These are phyloP conservation scores for Lacanobia oleracea DNA, from an alignment of 2,888 invertebrate genomes.

Conservation along the genomic window DNA sequence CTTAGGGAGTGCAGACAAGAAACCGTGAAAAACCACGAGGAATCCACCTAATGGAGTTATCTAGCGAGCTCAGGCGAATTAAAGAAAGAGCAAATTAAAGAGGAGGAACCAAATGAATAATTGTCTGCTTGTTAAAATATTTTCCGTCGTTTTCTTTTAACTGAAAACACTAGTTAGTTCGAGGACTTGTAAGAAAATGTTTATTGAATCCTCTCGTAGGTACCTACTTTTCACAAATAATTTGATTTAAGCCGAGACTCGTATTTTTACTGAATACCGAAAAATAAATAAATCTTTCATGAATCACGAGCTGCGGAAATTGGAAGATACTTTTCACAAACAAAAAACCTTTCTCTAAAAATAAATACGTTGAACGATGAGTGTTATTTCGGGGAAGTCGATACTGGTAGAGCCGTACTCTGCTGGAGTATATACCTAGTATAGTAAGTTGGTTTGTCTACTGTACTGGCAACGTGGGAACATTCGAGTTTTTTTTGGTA, in stretches of 20 bases:
- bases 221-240: slow-evolving; percentile 4
- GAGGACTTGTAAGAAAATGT: slow-evolving; percentile 17
- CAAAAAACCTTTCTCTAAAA: slow-evolving; percentile 33
- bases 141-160: slow-evolving; percentile 52
- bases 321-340: slow-evolving; percentile 30
- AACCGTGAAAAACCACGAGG: slow-evolving; percentile 74
- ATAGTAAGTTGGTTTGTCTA: slow-evolving; percentile 19
- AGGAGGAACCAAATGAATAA: slow-evolving; percentile 60
- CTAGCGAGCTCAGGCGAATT: slow-evolving; percentile 69
- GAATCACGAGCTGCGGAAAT: slow-evolving; percentile 35
- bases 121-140: slow-evolving; percentile 58
- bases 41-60: slow-evolving; percentile 75
- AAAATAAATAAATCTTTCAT: slow-evolving; percentile 31
- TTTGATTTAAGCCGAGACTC: neutral
- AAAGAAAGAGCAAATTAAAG: slow-evolving; percentile 70
- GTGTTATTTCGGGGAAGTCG: slow-evolving; percentile 47
- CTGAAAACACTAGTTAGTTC: slow-evolving; percentile 34
- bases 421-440: neutral
- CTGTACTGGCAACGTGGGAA: slow-evolving; percentile 47
- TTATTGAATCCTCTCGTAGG: neutral
- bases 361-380: slow-evolving; percentile 37
- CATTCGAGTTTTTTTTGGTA: slow-evolving; percentile 33
- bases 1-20: slow-evolving; percentile 68
- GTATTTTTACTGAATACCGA: slow-evolving; percentile 10
- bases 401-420: slow-evolving; percentile 18